phyloP scores from a whole-genome alignment of 2,888 invertebrate species.

The Clitarchus hookeri region DNA sequence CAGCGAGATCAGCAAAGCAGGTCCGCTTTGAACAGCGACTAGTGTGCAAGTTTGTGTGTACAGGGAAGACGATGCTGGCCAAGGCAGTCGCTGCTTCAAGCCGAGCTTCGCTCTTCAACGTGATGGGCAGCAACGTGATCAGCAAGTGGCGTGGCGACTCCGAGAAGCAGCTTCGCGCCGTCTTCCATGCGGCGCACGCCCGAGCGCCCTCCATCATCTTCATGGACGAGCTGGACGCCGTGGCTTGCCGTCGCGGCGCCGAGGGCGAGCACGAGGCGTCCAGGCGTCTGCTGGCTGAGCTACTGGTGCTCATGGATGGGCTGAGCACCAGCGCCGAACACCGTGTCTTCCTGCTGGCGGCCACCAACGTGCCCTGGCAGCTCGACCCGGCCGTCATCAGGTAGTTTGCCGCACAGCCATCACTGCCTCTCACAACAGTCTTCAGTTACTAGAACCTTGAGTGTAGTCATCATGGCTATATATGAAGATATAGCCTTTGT shows the following conservation, averaged over 20 bases:
- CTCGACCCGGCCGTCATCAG: constrained; percentile 17
- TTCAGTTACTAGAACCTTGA: neutral
- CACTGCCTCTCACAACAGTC: neutral
- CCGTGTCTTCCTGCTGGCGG: constrained; percentile 78
- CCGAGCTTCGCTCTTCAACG: constrained; percentile 82
- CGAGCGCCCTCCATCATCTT: constrained; percentile 90
- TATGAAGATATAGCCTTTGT: too few species aligned
- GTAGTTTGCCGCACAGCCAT: neutral
- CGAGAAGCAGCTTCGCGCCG: constrained; percentile 85
- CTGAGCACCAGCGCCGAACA: constrained; percentile 61
- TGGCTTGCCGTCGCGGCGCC: constrained; percentile 65
- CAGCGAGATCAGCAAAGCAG: too few species aligned
- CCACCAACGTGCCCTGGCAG: constrained; percentile 91
- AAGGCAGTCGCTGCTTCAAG: constrained; percentile 86
- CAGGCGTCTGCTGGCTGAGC: constrained; percentile 84
- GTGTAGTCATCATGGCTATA: too few species aligned
- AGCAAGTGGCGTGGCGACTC: constrained; percentile 97
- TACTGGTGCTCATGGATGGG: constrained; percentile 87
- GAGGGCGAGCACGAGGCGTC: constrained; percentile 83
- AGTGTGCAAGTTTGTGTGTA: neutral
- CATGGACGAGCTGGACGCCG: constrained; percentile 89
- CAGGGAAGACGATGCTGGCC: constrained; percentile 86
- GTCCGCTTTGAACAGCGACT: too few species aligned
- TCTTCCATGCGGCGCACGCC: constrained; percentile 85
- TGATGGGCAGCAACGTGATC: constrained; percentile 86